Evolutionary conservation across 2,113 vertebrate species (phyloP), one percentile per base, ranked within the genome.

Genomic region (Peromyscus polionotus): DNA sequence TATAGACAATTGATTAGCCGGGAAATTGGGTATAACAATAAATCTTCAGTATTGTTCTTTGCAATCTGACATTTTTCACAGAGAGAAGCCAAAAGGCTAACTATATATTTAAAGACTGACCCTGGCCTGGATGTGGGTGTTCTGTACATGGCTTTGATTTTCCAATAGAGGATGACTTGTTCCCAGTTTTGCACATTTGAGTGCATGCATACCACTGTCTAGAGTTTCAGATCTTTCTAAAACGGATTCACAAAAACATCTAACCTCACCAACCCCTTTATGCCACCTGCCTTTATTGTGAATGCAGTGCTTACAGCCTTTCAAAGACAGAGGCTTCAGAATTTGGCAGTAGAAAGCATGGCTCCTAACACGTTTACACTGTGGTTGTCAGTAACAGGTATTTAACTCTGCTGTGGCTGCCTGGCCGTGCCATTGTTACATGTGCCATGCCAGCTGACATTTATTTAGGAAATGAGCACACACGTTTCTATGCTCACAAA

Each of bases 41-140:
- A 87, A 95, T 98, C 72, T 90, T 61, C 97, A 42, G 28, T 88
- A 54, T 0, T 95, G 76, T 93, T 98, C 31, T 95, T 20, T 12
- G 67, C 91, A 39, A 57, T 83, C 65, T 63, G 73, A 93, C 89
- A 76, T 85, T 92, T 89, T 98, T 97, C 65, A 76, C 76, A 84
- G 88, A 95, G 67, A 92, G 95, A 97, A 94, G 85, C 95, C 96
- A 54, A 96, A 77, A 98, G 88, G 72, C 89, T 98, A 98, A 98
- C 97, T 96, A 16, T 95, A 24, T 97, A 97, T 97, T 96, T 98
- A 97, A 98, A 97, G 95, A 95, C 73, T 84, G 10, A 33, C 90
- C n/a, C 39, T 48, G 83, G 97, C 97, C 96, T 96, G 61, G 94
- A 85, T 93, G 70, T 95, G 94, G 94, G 94, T 89, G 68, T 85